Percentiles rank a stretch among this genome's conserved stretches.
Conservation (phyloP, 1,140 invertebrate species). For the Platorchestia sp. region DNA sequence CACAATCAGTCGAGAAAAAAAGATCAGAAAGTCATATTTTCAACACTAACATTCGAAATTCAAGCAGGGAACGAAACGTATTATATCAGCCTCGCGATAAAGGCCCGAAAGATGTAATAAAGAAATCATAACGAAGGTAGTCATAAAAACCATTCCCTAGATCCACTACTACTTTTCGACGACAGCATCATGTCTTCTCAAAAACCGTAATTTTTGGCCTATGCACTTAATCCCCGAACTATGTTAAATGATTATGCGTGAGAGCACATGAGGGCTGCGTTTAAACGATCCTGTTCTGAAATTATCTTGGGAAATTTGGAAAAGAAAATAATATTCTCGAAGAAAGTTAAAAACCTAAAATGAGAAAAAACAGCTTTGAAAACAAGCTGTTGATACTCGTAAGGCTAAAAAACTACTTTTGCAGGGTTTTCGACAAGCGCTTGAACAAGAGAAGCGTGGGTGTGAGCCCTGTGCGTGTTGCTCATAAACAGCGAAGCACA, state of each 20-base stretch:
- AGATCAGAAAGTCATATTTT: neutral
- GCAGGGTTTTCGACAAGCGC: neutral
- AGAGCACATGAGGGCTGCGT: neutral
- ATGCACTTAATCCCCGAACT: too few species aligned
- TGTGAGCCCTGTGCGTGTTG: neutral
- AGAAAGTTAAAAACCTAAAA: neutral
- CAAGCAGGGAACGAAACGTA: neutral
- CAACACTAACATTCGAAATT: too few species aligned
- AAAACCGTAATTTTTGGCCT: neutral
- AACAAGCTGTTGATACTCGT: too few species aligned
- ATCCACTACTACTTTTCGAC: too few species aligned
- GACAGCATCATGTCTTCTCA: neutral
- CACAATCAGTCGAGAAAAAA: neutral
- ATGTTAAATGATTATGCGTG: too few species aligned
- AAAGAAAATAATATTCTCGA: neutral
- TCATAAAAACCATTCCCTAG: too few species aligned
- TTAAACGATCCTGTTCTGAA: neutral
- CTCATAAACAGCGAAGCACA: neutral
- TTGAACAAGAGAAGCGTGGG: neutral
- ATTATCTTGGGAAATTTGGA: neutral
- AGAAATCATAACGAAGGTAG: too few species aligned
- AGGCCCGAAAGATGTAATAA: too few species aligned
- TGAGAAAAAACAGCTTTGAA: too few species aligned
- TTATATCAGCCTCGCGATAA: neutral
- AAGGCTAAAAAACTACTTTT: too few species aligned